phyloP scores from a whole-genome alignment of 2,797 vertebrate species.

The Synanceia verrucosa region DNA sequence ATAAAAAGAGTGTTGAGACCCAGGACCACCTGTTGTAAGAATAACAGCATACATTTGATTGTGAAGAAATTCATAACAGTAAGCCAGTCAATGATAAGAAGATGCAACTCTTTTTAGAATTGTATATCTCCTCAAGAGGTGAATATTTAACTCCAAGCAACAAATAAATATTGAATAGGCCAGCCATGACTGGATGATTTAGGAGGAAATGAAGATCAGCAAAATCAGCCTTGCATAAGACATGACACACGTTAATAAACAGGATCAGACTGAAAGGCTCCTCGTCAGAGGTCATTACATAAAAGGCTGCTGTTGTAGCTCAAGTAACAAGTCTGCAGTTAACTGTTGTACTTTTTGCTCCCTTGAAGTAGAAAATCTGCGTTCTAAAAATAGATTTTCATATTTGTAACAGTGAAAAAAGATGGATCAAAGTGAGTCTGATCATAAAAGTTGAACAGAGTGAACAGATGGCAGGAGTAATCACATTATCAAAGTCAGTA shows the following conservation, averaged over 20 bases:
- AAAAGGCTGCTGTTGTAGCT: background rate
- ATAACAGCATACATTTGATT: background rate
- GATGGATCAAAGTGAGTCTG: background rate
- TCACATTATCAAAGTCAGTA: conserved; percentile 8
- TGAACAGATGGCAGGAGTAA: conserved; percentile 27
- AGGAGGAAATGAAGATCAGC: background rate
- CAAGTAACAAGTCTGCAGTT: background rate
- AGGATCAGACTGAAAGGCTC: conserved; percentile 9
- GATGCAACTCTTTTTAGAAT: background rate
- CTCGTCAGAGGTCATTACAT: background rate
- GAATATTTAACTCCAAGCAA: background rate
- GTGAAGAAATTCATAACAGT: background rate
- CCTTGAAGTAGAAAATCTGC: background rate
- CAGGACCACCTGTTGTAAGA: background rate
- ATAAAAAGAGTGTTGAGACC: background rate
- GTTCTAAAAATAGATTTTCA: background rate
- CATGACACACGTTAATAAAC: background rate
- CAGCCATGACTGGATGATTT: background rate
- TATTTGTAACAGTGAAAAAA: background rate
- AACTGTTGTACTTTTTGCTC: background rate
- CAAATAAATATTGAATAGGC: background rate
- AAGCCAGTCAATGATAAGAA: background rate
- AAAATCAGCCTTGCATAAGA: background rate
- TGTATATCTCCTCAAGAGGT: background rate
- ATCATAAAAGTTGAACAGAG: background rate